Evolutionary conservation across 2,888 invertebrate genomes (phyloP).

Genomic region (Tenthredo scrophulariae): DNA sequence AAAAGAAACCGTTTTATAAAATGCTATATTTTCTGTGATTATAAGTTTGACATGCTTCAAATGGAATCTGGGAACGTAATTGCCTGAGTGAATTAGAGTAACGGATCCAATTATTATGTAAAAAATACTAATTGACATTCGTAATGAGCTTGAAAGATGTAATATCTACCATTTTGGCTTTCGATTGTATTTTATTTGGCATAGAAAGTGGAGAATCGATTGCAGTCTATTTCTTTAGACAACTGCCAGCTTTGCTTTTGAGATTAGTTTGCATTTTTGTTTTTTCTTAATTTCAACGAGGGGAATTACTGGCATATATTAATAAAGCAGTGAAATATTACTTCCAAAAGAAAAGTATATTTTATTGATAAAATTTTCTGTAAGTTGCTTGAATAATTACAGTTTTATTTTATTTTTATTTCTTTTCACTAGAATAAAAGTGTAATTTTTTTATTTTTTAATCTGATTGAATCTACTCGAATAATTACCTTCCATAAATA

Average conservation of each 20-base stretch:
- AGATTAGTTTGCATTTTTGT: not conserved
- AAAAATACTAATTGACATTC: constrained; percentile 51
- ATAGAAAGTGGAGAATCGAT: not conserved
- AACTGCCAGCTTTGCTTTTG: not conserved
- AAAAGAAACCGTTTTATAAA: not conserved
- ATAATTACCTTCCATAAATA: constrained; percentile 36
- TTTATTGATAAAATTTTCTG: constrained; percentile 56
- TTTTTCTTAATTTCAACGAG: constrained; percentile 7
- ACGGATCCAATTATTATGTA: constrained; percentile 46
- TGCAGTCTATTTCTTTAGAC: not conserved
- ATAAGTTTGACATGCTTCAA: not conserved
- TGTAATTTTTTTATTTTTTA: constrained; percentile 50
- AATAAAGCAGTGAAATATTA: constrained; percentile 57
- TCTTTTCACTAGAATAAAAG: constrained; percentile 58
- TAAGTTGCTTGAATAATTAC: constrained; percentile 50
- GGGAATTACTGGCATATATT: constrained; percentile 34
- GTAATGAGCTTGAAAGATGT: not conserved
- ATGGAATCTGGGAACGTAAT: not conserved
- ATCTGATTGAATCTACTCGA: constrained; percentile 28
- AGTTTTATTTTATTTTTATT: not conserved
- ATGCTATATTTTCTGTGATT: not conserved
- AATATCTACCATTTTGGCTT: constrained; percentile 10
- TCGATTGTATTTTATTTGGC: constrained; percentile 36
- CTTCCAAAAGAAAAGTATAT: constrained; percentile 62
- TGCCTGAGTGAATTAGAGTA: constrained; percentile 47